Conservation (phyloP, 2,888 invertebrate species). For the Neria commutata region DNA sequence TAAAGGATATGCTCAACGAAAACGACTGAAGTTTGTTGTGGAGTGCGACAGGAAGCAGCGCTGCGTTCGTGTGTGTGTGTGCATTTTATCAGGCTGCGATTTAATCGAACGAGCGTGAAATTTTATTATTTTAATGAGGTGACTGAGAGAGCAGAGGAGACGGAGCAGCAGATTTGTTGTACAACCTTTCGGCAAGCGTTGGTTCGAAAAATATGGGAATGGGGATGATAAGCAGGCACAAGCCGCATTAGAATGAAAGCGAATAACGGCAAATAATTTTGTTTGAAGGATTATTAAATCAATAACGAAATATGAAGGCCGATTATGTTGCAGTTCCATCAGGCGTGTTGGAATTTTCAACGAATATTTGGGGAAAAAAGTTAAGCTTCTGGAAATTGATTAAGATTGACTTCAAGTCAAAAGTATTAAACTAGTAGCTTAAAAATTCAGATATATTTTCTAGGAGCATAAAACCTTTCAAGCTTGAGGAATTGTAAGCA, state of each 20-base stretch:
- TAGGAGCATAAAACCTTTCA: too few species aligned
- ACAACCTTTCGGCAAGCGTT: too few species aligned
- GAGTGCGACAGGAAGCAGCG: constrained; percentile 3
- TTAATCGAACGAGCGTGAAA: constrained; percentile 26
- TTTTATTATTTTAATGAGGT: constrained; percentile 30
- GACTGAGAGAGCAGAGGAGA: not conserved
- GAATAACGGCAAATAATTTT: not conserved
- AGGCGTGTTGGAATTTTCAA: too few species aligned
- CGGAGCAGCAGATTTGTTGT: too few species aligned
- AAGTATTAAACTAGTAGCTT: too few species aligned
- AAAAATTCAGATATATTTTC: too few species aligned
- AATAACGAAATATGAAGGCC: not conserved
- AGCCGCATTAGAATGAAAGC: not conserved
- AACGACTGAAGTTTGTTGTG: constrained; percentile 5
- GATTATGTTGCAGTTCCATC: not conserved
- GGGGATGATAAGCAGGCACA: not conserved
- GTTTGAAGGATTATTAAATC: not conserved
- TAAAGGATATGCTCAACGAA: constrained; percentile 12
- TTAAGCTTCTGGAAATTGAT: too few species aligned
- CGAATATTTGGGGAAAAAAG: too few species aligned
- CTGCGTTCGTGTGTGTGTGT: constrained; percentile 4
- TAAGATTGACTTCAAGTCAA: too few species aligned
- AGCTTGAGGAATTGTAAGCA: too few species aligned
- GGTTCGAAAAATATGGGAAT: not conserved
- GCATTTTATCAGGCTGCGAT: constrained; percentile 15